A percentile compares a stretch with the other conserved stretches of the same genome.
phyloP scores from a whole-genome alignment of 2,797 vertebrate species.

The Protosalanx chinensis region DNA sequence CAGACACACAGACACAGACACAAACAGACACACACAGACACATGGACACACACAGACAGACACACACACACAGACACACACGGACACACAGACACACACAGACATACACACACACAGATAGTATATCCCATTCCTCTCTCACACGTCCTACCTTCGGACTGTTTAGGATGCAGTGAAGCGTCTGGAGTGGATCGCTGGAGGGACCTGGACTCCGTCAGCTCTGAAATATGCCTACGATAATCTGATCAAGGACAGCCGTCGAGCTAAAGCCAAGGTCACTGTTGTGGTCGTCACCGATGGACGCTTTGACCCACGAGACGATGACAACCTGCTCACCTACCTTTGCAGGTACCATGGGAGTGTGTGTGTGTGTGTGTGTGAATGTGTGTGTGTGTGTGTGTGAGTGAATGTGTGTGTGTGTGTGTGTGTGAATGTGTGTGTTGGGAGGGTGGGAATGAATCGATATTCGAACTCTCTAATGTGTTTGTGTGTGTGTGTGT shows the following conservation, averaged over 20 bases:
- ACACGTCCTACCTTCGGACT: not conserved
- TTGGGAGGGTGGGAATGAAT: not conserved
- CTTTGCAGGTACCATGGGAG: slow-evolving; percentile 69
- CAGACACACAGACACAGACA: not conserved
- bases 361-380: not conserved
- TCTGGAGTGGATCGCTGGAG: slow-evolving; percentile 96
- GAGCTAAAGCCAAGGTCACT: slow-evolving; percentile 87
- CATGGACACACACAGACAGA: not conserved
- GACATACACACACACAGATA: slow-evolving; percentile 10
- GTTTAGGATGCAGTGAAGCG: slow-evolving; percentile 84
- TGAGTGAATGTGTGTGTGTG: not conserved
- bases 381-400: not conserved
- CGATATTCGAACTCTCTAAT: not conserved
- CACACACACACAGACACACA: not conserved
- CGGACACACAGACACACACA: slow-evolving; percentile 14
- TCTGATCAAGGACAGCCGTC: slow-evolving; percentile 87
- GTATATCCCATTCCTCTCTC: not conserved
- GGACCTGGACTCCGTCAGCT: slow-evolving; percentile 95
- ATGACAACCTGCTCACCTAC: slow-evolving; percentile 81
- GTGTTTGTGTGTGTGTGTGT: slow-evolving; percentile 27
- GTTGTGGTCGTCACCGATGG: slow-evolving; percentile 97
- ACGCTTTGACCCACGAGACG: slow-evolving; percentile 91
- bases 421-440: not conserved
- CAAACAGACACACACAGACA: not conserved
- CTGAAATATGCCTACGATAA: slow-evolving; percentile 93